phyloP scores from a whole-genome alignment of 2,888 invertebrate species.

The Physocephala rufipes region DNA sequence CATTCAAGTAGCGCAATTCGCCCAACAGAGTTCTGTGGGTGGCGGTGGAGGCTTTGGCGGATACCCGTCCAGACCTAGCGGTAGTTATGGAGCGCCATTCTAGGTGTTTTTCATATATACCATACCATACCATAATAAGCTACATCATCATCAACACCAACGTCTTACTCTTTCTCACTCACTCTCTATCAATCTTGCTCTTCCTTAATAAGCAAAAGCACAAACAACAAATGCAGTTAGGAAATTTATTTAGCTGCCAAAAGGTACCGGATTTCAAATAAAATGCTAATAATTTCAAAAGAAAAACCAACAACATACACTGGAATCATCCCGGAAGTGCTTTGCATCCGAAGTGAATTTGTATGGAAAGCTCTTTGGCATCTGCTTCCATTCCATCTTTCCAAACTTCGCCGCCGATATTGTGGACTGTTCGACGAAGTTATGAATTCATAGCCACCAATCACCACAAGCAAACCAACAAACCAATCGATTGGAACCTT shows the following conservation, averaged over 20 bases:
- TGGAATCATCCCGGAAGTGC: conserved; percentile 10
- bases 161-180: conserved; percentile 9
- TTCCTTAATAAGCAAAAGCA: conserved; percentile 1
- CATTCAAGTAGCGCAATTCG: conserved; percentile 87
- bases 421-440: conserved; percentile 15
- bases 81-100: conserved; percentile 74
- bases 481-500: conserved; percentile 1
- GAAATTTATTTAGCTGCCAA: conserved; percentile 52
- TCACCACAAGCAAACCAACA: conserved; percentile 21
- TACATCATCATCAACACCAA: not conserved
- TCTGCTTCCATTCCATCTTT: conserved; percentile 7
- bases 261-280: conserved; percentile 39
- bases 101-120: conserved; percentile 45
- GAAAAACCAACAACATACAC: conserved; percentile 14
- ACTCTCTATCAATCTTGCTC: not conserved
- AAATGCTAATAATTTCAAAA: conserved; percentile 44
- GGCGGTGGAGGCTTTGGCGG: conserved; percentile 66
- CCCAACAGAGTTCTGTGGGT: conserved; percentile 72
- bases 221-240: conserved; percentile 20
- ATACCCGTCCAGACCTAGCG: conserved; percentile 72
- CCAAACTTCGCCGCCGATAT: not conserved
- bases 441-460: not conserved
- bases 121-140: not conserved
- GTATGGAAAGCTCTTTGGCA: conserved; percentile 16
- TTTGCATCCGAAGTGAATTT: conserved; percentile 30